These are phyloP conservation scores for Polypedilum vanderplanki DNA, from an alignment of 1,140 invertebrate species.

Conservation along the genomic window DNA sequence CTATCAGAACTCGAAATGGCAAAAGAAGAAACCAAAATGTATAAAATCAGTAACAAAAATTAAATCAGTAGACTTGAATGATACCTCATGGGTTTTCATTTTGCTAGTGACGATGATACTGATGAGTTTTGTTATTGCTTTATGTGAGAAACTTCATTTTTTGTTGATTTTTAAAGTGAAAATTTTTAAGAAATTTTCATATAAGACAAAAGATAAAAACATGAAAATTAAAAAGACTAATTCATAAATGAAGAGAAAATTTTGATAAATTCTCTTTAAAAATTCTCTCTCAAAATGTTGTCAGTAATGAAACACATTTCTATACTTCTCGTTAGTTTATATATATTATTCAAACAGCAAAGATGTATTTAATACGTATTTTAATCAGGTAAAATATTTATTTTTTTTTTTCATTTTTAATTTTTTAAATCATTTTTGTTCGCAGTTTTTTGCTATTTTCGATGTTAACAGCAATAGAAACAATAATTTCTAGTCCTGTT, in stretches of 20 bases:
- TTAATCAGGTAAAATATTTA: not conserved
- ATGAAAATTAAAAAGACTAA: no score
- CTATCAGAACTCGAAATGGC: constrained; percentile 37
- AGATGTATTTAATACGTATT: not conserved
- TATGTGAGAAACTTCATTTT: constrained; percentile 35
- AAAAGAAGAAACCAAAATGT: constrained; percentile 32
- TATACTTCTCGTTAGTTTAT: not conserved
- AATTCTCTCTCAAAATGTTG: not conserved
- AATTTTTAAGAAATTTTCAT: not conserved
- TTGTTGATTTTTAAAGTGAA: constrained; percentile 29
- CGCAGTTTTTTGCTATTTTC: not conserved
- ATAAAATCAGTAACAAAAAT: constrained; percentile 31
- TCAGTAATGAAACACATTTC: not conserved
- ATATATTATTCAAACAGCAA: not conserved
- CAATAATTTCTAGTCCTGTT: not conserved
- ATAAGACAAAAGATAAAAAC: no score
- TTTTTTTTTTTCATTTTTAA: not conserved
- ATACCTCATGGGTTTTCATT: constrained; percentile 38
- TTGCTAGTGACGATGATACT: constrained; percentile 35
- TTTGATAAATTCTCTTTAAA: no score
- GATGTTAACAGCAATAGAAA: not conserved
- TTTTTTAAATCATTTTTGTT: no score
- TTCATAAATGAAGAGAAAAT: no score
- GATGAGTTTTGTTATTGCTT: constrained; percentile 33
- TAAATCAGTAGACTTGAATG: constrained; percentile 38